Evolutionary conservation across 2,888 invertebrate species (phyloP).

Genomic region (Bruchidius siliquastri): DNA sequence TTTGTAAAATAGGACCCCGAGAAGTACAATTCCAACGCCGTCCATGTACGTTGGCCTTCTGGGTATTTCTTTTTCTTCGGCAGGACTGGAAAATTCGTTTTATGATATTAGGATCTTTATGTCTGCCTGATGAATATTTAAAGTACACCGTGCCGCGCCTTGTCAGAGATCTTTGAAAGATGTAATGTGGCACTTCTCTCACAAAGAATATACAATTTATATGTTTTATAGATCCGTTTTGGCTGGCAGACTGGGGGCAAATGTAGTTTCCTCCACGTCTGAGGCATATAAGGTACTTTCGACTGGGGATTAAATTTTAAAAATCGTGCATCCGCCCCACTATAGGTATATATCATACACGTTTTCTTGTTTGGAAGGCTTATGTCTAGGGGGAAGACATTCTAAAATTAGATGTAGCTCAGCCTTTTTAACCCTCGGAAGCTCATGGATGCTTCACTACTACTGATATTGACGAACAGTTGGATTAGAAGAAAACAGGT

Average conservation of each 20-base stretch:
- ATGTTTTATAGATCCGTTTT: conserved; percentile 40
- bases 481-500: too few relatives aligned
- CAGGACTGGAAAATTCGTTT: conserved; percentile 13
- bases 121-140: conserved; percentile 46
- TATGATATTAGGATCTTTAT: conserved; percentile 46
- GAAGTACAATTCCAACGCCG: not conserved
- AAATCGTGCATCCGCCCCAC: conserved; percentile 18
- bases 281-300: conserved; percentile 18
- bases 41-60: not conserved
- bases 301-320: conserved; percentile 21
- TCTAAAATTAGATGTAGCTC: not conserved
- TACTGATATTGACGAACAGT: too few relatives aligned
- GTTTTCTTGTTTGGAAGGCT: not conserved
- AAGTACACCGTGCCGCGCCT: conserved; percentile 30
- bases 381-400: not conserved
- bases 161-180: conserved; percentile 34
- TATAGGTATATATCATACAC: not conserved
- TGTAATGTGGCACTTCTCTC: conserved; percentile 38
- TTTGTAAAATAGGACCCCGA: not conserved
- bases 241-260: conserved; percentile 26
- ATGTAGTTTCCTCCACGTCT: conserved; percentile 20
- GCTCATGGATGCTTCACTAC: too few relatives aligned
- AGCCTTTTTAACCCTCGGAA: too few relatives aligned
- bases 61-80: conserved; percentile 1
- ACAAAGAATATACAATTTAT: conserved; percentile 41